Evolutionary conservation across 2,888 invertebrate species (phyloP), one percentile per base, ranked within the genome.

Genomic region (Zygogramma bicolorata): DNA sequence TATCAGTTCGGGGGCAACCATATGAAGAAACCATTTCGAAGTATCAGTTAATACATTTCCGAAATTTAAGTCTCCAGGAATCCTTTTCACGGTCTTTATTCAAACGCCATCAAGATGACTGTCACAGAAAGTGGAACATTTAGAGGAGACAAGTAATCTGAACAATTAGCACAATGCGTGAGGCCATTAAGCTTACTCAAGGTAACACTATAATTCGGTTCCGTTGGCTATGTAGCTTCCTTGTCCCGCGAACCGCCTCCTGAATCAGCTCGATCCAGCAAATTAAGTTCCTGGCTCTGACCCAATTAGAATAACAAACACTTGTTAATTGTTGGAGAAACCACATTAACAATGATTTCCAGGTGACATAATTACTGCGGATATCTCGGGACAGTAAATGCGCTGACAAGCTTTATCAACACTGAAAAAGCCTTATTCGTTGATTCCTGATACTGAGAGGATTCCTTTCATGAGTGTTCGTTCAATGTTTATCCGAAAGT

Each of bases 291-390:
- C 34, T 67, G 58, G 65, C 68, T 69, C 66, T 62, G 66, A 67
- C 58, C 65, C 34, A 57, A 72, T 75, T 70, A 65, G 62, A 70
- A 75, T 68, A 57, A 61, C 70, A 60, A 38, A 66, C 58, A 59
- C 62, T 66, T 66, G 68, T 68, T 59, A 71, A 53, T 66, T 57
- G 67, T 53, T 5, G 25, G 27, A 53, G 53, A 53, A 27, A 53
- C 53, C 53, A 42, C 66, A 42, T 53, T 53, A 25, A 27, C 53
- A 53, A 53, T 27, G 25, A 25, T 27, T 53, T 27, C 27, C 15
- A 27, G 27, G 53, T 27, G 53, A 53, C 27, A 53, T 53, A 22
- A 53, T 53, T 53, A 53, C 53, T n/a, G 10, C 5, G 27, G 25
- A 53, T 22, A 25, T 27, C 27, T n/a, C n/a, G n/a, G n/a, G n/a